Evolutionary conservation across 2,797 vertebrate genomes (phyloP).

Genomic region (Eulemur rubriventer): DNA sequence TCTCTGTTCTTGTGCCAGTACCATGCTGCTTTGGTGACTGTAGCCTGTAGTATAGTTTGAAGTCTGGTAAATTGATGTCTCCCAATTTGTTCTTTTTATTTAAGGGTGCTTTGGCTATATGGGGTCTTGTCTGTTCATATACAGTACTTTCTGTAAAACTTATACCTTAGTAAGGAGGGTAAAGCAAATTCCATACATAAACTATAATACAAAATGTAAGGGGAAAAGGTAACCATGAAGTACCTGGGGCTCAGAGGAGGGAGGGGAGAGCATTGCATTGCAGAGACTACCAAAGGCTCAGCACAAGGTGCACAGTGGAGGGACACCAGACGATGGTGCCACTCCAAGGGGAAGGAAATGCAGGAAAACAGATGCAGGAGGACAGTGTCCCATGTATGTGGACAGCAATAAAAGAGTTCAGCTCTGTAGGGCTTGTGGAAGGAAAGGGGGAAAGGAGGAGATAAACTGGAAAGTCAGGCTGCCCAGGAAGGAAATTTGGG

Average conservation of each 20-base stretch:
- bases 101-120: too few species aligned
- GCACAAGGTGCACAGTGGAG: not conserved
- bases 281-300: not conserved
- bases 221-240: not conserved
- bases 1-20: too few species aligned
- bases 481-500: fast-evolving
- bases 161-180: not conserved
- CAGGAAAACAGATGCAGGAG: not conserved
- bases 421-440: not conserved
- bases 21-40: too few species aligned
- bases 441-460: not conserved
- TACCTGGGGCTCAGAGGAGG: not conserved
- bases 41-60: too few species aligned
- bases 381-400: not conserved
- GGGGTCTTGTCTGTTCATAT: not conserved
- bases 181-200: not conserved
- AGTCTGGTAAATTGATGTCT: too few species aligned
- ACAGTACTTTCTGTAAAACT: not conserved
- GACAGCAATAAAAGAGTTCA: not conserved
- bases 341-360: not conserved
- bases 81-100: too few species aligned
- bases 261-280: not conserved
- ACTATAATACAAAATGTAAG: not conserved
- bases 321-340: not conserved
- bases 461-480: not conserved